Conservation (phyloP, 2,113 vertebrate species). For the Chascanopsetta lugubris region DNA sequence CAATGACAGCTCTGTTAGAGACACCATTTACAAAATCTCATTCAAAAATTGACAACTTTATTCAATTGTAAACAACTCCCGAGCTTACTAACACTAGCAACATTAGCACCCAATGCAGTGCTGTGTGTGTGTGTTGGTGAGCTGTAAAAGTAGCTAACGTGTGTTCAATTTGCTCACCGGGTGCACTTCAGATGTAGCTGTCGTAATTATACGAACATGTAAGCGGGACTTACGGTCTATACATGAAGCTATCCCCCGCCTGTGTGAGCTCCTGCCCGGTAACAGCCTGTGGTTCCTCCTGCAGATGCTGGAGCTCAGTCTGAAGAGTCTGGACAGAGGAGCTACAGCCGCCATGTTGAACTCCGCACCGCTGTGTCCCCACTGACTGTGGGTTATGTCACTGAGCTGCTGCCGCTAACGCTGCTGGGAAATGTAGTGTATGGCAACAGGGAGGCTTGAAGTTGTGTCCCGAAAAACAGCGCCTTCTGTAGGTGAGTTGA, state of each 20-base stretch:
- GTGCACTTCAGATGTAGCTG: neutral
- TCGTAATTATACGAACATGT: neutral
- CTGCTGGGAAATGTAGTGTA: slow-evolving; percentile 59
- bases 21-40: neutral
- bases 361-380: slow-evolving; percentile 5
- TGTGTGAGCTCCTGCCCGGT: slow-evolving; percentile 43
- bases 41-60: neutral
- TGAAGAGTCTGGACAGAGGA: slow-evolving; percentile 46
- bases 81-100: neutral
- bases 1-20: slow-evolving; percentile 20
- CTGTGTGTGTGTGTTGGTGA: fast-evolving
- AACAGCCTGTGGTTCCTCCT: slow-evolving; percentile 52
- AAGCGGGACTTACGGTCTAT: slow-evolving; percentile 79
- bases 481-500: too few species aligned
- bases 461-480: neutral
- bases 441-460: neutral
- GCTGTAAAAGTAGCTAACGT: neutral
- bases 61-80: neutral
- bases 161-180: neutral
- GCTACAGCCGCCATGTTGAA: slow-evolving; percentile 78
- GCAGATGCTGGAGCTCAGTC: slow-evolving; percentile 52
- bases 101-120: too few species aligned
- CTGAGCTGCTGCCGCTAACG: neutral
- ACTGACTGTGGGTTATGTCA: too few species aligned
- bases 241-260: slow-evolving; percentile 75